phyloP scores from a whole-genome alignment of 1,140 invertebrate genomes.

The Frieseomelitta varia region DNA sequence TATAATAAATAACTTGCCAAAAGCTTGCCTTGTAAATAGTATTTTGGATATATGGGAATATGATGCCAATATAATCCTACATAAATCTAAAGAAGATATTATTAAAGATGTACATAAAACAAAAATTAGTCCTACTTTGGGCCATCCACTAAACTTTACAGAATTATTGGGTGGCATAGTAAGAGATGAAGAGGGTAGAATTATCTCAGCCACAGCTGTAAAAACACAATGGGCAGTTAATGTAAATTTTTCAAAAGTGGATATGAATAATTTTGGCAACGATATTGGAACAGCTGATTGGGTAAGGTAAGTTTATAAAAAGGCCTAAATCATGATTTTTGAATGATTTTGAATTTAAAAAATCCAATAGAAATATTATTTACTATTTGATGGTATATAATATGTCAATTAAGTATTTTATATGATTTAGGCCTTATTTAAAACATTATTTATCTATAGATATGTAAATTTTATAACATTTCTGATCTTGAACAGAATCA shows the following conservation, averaged over 20 bases:
- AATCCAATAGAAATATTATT: constrained; percentile 3
- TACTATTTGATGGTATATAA: neutral
- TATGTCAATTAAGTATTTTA: neutral
- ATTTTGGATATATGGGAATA: constrained; percentile 89
- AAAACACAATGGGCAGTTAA: constrained; percentile 85
- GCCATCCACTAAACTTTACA: constrained; percentile 86
- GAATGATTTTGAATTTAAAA: constrained; percentile 5
- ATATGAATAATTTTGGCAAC: constrained; percentile 86
- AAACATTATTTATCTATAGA: neutral
- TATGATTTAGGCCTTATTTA: constrained; percentile 58
- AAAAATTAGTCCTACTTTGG: constrained; percentile 85
- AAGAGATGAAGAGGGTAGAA: constrained; percentile 84
- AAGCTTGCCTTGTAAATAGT: constrained; percentile 85
- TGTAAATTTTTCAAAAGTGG: constrained; percentile 86
- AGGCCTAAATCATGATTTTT: constrained; percentile 54
- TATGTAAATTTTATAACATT: neutral
- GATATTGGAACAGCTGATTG: constrained; percentile 88
- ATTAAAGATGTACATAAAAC: constrained; percentile 84
- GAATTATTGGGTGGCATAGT: constrained; percentile 85
- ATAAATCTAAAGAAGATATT: constrained; percentile 85
- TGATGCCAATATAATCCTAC: constrained; percentile 82
- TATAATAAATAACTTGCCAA: constrained; percentile 83
- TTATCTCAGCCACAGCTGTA: constrained; percentile 85
- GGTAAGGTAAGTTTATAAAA: constrained; percentile 80
- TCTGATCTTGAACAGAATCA: neutral